These are phyloP conservation scores for Venturia canescens DNA, from an alignment of 1,140 invertebrate species.

Conservation along the genomic window DNA sequence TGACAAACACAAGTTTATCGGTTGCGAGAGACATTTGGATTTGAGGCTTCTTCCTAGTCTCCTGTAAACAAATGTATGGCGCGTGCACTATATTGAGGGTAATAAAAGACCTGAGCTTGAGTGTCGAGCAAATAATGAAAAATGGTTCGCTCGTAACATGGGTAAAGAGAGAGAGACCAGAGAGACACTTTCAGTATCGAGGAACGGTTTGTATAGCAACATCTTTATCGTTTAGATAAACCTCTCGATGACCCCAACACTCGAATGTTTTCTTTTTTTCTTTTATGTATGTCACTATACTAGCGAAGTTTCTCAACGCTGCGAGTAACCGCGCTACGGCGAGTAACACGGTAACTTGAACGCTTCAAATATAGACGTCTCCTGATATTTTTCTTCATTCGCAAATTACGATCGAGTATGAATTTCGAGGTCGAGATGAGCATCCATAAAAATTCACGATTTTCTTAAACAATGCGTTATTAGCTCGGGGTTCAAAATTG, in stretches of 20 bases:
- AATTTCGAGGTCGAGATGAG: no score
- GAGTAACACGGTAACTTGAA: slow-evolving; percentile 9
- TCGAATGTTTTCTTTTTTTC: background rate
- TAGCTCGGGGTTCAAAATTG: no score
- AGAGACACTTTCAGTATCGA: slow-evolving; percentile 18
- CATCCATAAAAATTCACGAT: no score
- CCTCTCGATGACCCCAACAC: slow-evolving; percentile 36
- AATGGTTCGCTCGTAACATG: background rate
- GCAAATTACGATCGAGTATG: no score
- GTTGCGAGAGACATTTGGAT: no score
- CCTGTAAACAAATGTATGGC: no score
- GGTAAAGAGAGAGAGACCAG: background rate
- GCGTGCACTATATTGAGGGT: no score
- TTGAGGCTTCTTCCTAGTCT: no score
- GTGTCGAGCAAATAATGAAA: background rate
- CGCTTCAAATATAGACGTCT: background rate
- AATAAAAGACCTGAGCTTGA: background rate
- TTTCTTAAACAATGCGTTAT: no score
- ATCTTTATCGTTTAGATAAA: slow-evolving; percentile 33
- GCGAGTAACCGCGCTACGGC: slow-evolving; percentile 10
- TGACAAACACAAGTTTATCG: background rate
- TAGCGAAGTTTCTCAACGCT: slow-evolving; percentile 4
- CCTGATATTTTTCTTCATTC: no score
- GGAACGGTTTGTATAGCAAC: background rate
- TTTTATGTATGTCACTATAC: background rate